Evolutionary conservation across 2,113 vertebrate species (phyloP), one percentile per base, ranked within the genome.

Genomic region (Pampusana beccarii): DNA sequence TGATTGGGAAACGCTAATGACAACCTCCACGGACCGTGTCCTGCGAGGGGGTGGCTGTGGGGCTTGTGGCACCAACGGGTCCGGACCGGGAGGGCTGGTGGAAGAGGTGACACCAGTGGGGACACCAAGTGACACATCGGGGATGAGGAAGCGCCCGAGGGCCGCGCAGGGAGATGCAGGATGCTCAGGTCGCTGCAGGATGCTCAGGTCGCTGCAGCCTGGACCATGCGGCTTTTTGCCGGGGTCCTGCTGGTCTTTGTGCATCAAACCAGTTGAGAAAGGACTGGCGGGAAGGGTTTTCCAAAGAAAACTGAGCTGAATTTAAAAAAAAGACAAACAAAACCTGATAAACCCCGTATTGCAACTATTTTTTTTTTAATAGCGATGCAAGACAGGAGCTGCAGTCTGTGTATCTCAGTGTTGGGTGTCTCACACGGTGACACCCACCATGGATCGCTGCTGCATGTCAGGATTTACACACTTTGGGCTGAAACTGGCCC

Each of bases 1-100:
- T 87, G 93, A 94, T 97, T 96, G 95, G 92, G 92, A 94, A 94
- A 95, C 1, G 4, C 70, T 93, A 92, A 93, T 48, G 83, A 93
- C 57, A 46, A 62, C 48, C 80, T 82, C 31, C 16, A 1, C 1
- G 1, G 73, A 64, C 69, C 17, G 3, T 36, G 66, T 36, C 28
- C 65, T 28, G 16, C 2, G 1, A 90, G 75, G 72, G 44, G 69
- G 64, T 0, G 12, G 33, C 74, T 5, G 1, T 4, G 69, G 61
- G 78, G 73, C 73, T 79, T 4, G 7, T 33, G 91, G 70, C 65
- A 90, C 38, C 38, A 16, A 40, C 2, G 6, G 44, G 18, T 46
- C 44, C 44, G 9, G 44, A 18, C 44, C 44, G 9, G 44, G 44
- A 46, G 8, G 44, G 44, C 44, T 19, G 44, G 44, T 46, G 44